Evolutionary conservation across 2,797 vertebrate genomes (phyloP).

Genomic region (Rhadinocentrus ornatus): DNA sequence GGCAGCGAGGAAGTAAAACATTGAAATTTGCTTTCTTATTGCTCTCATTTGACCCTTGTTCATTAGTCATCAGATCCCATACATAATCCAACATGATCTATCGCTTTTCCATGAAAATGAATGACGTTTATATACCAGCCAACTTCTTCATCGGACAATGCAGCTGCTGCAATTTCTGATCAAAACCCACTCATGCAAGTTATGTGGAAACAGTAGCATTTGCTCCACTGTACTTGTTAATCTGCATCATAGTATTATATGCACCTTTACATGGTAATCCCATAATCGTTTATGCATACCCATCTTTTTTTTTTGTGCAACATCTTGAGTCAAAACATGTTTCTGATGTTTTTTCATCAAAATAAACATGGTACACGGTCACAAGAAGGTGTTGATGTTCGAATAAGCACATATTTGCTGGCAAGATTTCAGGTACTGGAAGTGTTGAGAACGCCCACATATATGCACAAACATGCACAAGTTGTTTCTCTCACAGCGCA

Average conservation of each 20-base stretch:
- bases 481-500: background rate
- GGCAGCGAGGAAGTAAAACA: background rate
- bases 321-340: background rate
- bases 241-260: slow-evolving; percentile 7
- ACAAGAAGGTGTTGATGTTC: background rate
- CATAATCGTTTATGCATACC: background rate
- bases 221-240: background rate
- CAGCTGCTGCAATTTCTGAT: background rate
- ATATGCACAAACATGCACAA: slow-evolving; percentile 9
- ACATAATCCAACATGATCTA: background rate
- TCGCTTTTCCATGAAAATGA: background rate
- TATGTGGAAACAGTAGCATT: slow-evolving; percentile 11
- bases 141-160: background rate
- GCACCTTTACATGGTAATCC: background rate
- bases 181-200: slow-evolving; percentile 7
- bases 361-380: background rate
- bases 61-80: background rate
- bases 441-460: slow-evolving; percentile 26
- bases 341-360: background rate
- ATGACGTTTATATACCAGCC: too few relatives aligned
- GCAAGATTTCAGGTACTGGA: slow-evolving; percentile 30
- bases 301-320: background rate
- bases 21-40: background rate
- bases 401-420: slow-evolving; percentile 30
- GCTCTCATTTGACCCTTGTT: background rate